These are phyloP conservation scores for Oncopodura yosiiana DNA, from an alignment of 1,140 invertebrate genomes.

Conservation along the genomic window DNA sequence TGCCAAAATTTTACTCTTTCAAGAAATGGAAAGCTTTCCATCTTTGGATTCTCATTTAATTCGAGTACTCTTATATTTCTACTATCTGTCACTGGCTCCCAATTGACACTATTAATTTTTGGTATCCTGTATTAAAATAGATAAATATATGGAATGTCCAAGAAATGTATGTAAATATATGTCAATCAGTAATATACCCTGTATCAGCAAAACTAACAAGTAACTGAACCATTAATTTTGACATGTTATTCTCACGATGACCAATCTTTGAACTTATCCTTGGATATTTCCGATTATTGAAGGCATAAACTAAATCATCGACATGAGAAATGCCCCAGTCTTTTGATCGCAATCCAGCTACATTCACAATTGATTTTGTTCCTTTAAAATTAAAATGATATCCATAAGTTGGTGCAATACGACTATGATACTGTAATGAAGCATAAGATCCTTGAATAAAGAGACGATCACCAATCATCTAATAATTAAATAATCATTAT, in stretches of 20 bases:
- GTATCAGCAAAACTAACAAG: conserved; percentile 2
- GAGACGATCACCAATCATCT: not conserved
- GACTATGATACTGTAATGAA: conserved; percentile 4
- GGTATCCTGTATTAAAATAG: not conserved
- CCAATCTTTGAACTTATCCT: not conserved
- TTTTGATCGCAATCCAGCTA: not conserved
- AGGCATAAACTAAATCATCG: conserved; percentile 5
- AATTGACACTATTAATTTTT: not conserved
- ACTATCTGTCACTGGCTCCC: conserved; percentile 4
- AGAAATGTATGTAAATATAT: too few species aligned
- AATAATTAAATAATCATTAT: not conserved
- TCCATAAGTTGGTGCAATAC: conserved; percentile 12
- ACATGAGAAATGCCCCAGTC: conserved; percentile 6
- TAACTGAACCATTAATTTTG: not conserved
- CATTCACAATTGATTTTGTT: conserved; percentile 3
- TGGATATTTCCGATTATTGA: not conserved
- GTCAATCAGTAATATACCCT: not conserved
- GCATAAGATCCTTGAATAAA: conserved; percentile 1
- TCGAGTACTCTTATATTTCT: not conserved
- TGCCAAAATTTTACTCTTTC: conserved; percentile 6
- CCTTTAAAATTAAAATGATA: conserved; percentile 15
- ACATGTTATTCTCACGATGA: not conserved
- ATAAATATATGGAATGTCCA: not conserved
- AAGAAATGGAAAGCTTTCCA: conserved; percentile 4
- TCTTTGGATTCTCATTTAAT: not conserved